phyloP scores from a whole-genome alignment of 2,888 invertebrate genomes.

The Drosophila atripex region DNA sequence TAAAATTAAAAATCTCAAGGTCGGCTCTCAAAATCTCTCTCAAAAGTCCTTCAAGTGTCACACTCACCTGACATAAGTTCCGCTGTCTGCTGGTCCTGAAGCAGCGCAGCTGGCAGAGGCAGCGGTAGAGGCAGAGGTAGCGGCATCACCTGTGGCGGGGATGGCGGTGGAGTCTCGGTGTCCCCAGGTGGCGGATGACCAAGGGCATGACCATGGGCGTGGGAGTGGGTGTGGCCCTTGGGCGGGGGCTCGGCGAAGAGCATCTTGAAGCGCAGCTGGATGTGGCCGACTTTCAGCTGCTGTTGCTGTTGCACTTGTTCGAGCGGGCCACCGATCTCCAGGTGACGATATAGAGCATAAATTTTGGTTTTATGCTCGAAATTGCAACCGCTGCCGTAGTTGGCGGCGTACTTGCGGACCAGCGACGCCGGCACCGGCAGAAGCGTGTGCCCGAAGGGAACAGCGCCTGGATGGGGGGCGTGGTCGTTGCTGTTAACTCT shows the following conservation, averaged over 20 bases:
- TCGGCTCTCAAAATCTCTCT: not conserved
- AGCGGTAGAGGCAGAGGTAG: conserved; percentile 35
- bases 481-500: conserved; percentile 50
- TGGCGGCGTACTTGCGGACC: conserved; percentile 64
- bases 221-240: conserved; percentile 28
- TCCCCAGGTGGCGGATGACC: conserved; percentile 15
- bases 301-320: conserved; percentile 79
- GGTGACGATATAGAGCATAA: conserved; percentile 78
- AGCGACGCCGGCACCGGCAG: conserved; percentile 59
- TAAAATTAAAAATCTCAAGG: not conserved
- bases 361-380: conserved; percentile 80
- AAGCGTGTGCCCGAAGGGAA: conserved; percentile 50
- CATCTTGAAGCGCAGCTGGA: conserved; percentile 73
- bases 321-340: conserved; percentile 76
- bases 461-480: conserved; percentile 38
- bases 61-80: conserved; percentile 67
- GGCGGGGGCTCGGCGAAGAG: conserved; percentile 68
- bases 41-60: not conserved
- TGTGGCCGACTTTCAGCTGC: conserved; percentile 73
- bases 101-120: conserved; percentile 45
- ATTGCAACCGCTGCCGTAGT: conserved; percentile 72
- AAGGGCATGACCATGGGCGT: conserved; percentile 20
- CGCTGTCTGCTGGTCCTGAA: conserved; percentile 50
- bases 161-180: conserved; percentile 47
- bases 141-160: conserved; percentile 25